Percentiles rank a stretch among this genome's conserved stretches.
phyloP scores from a whole-genome alignment of 2,888 invertebrate genomes.

The Sminthurinus aureus region DNA sequence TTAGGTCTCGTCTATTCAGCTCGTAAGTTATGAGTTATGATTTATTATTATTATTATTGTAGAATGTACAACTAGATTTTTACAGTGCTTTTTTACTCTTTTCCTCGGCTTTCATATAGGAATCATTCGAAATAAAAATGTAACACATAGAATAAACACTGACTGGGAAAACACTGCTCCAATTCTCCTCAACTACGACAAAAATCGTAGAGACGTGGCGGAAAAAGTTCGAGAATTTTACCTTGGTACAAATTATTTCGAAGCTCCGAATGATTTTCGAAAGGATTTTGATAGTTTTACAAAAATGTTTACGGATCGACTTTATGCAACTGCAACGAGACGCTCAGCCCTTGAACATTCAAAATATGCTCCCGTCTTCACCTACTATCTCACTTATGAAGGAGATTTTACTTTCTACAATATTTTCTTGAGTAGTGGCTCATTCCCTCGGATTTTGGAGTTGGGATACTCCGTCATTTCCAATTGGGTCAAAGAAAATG shows the following conservation, averaged over 20 bases:
- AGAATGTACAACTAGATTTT: no score
- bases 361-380: constrained; percentile 25
- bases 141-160: neutral
- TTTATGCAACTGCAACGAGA: constrained; percentile 20
- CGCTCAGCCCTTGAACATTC: constrained; percentile 19
- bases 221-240: constrained; percentile 11
- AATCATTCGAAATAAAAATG: constrained; percentile 19
- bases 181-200: constrained; percentile 20
- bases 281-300: constrained; percentile 16
- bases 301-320: constrained; percentile 32
- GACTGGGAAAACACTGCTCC: constrained; percentile 30
- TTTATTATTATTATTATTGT: neutral
- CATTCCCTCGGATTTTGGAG: constrained; percentile 14
- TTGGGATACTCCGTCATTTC: constrained; percentile 12
- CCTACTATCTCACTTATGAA: constrained; percentile 25
- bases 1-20: no score
- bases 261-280: neutral
- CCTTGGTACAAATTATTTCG: neutral
- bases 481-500: constrained; percentile 20
- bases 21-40: no score
- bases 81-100: neutral
- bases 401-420: constrained; percentile 35
- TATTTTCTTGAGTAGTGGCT: constrained; percentile 13
- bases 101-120: neutral
- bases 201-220: constrained; percentile 2